Conservation (phyloP, 2,797 vertebrate species). For the Ctenopoma multispine region DNA sequence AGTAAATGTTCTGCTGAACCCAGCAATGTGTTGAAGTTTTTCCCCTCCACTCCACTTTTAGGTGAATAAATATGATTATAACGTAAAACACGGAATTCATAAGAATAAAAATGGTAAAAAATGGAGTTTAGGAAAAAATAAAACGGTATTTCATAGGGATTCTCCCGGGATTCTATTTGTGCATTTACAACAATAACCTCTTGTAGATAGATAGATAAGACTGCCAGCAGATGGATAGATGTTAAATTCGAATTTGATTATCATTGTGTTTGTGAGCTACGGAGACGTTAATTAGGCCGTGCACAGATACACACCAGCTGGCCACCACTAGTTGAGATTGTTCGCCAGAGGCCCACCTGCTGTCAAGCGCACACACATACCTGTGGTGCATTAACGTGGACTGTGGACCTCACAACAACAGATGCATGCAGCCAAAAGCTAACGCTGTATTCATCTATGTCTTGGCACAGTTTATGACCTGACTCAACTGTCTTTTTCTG, state of each 20-base stretch:
- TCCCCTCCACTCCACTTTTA: too few species aligned
- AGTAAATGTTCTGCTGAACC: too few species aligned
- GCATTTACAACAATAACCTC: neutral
- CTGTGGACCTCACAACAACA: neutral
- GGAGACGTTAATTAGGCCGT: slow-evolving; percentile 14
- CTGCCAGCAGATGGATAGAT: too few species aligned
- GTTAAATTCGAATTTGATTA: too few species aligned
- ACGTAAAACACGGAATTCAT: too few species aligned
- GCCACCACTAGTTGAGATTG: slow-evolving; percentile 16
- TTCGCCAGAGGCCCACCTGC: slow-evolving; percentile 34
- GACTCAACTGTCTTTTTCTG: slow-evolving; percentile 15
- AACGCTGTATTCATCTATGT: slow-evolving; percentile 14
- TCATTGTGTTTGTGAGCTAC: neutral
- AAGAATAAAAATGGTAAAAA: too few species aligned
- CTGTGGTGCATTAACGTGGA: slow-evolving; percentile 12
- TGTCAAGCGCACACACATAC: slow-evolving; percentile 21
- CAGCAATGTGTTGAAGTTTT: too few species aligned
- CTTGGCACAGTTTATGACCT: neutral
- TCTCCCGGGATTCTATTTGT: too few species aligned
- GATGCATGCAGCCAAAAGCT: slow-evolving; percentile 30
- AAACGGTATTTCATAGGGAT: too few species aligned
- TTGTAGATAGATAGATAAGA: neutral
- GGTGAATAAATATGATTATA: too few species aligned
- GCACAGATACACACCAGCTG: slow-evolving; percentile 29
- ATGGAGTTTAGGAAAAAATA: too few species aligned